A percentile compares a stretch with the other conserved stretches of the same genome.
These are phyloP conservation scores for Antheraea mylitta DNA, from an alignment of 1,140 invertebrate species.

Conservation along the genomic window DNA sequence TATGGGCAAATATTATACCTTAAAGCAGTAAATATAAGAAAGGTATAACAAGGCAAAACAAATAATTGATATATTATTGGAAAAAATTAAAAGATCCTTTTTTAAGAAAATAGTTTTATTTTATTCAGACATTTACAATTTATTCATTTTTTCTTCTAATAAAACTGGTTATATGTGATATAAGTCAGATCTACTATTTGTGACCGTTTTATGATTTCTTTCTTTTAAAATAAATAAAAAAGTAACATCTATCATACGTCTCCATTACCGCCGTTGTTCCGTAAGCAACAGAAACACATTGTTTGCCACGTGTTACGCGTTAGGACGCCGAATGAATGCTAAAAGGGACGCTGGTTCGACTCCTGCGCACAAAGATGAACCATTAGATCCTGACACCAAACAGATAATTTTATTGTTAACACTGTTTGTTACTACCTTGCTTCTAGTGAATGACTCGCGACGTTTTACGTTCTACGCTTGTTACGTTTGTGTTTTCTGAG, in stretches of 20 bases:
- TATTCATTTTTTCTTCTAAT: too few species aligned
- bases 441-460: not conserved
- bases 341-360: slow-evolving; percentile 41
- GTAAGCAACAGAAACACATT: slow-evolving; percentile 64
- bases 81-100: too few species aligned
- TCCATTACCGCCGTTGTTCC: slow-evolving; percentile 36
- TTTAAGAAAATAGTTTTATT: too few species aligned
- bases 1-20: too few species aligned
- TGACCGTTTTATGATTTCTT: too few species aligned
- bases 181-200: not conserved
- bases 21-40: too few species aligned
- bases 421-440: not conserved
- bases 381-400: slow-evolving; percentile 11
- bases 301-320: slow-evolving; percentile 65
- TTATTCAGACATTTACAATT: too few species aligned
- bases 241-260: slow-evolving; percentile 18
- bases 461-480: not conserved
- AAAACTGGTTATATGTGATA: too few species aligned
- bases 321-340: slow-evolving; percentile 59
- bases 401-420: slow-evolving; percentile 13
- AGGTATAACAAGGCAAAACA: too few species aligned
- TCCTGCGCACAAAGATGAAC: slow-evolving; percentile 18
- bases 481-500: not conserved
- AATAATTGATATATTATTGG: too few species aligned
- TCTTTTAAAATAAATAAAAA: slow-evolving; percentile 10